Conservation (phyloP, 2,888 invertebrate genomes). For the Oscheius sp. region DNA sequence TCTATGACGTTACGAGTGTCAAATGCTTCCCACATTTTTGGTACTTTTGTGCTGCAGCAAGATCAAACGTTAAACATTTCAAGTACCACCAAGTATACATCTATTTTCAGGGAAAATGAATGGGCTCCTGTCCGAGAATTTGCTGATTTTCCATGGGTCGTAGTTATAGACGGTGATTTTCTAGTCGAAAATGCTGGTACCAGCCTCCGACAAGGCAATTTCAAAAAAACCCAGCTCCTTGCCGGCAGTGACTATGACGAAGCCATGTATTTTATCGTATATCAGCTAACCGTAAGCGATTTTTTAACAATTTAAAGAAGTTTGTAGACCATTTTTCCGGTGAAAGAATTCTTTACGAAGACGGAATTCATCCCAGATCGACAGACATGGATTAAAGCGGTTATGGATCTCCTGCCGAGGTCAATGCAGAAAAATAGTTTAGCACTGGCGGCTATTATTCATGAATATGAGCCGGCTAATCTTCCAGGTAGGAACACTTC, state of each 20-base stretch:
- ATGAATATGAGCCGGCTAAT: conserved; percentile 91
- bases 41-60: not conserved
- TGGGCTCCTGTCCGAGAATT: conserved; percentile 71
- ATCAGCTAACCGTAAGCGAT: conserved; percentile 77
- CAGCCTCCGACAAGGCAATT: conserved; percentile 73
- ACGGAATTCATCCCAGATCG: conserved; percentile 65
- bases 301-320: not conserved
- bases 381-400: conserved; percentile 62
- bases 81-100: not conserved
- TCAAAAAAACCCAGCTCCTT: conserved; percentile 87
- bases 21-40: conserved; percentile 29
- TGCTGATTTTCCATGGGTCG: conserved; percentile 77
- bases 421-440: conserved; percentile 53
- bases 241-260: conserved; percentile 93
- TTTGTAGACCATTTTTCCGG: conserved; percentile 80
- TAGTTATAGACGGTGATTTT: conserved; percentile 90
- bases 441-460: conserved; percentile 82
- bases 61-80: not conserved
- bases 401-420: conserved; percentile 63
- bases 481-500: conserved; percentile 78
- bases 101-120: conserved; percentile 59
- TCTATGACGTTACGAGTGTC: conserved; percentile 21
- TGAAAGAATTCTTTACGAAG: conserved; percentile 67
- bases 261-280: conserved; percentile 91
- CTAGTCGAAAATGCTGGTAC: conserved; percentile 78